Evolutionary conservation across 2,797 vertebrate species (phyloP), one percentile per base, ranked within the genome.

Genomic region (Eulemur albifrons): DNA sequence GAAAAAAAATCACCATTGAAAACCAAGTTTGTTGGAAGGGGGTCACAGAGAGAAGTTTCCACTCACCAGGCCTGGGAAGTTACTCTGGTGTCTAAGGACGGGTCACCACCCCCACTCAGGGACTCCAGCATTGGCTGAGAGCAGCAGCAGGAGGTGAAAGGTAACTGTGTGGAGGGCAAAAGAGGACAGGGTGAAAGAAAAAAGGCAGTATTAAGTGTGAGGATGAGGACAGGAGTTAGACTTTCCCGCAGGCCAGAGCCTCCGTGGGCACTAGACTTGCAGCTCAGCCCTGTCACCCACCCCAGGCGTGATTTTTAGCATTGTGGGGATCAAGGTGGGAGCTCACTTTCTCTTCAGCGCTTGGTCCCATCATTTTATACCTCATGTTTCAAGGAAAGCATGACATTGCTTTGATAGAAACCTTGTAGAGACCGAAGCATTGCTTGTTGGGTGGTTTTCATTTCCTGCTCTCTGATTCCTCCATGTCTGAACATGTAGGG

Each of bases 401-500:
- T n/a, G 9, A 7, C 15, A 43, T 54, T 21, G 50, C 50, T 83
- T 73, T 38, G 8, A 35, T 59, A 7, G 50, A 38, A 77, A 69
- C 35, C 50, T 93, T 20, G 20, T 12, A n/a, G 73, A 89, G 30
- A 45, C 69, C 7, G 3, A 38, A 80, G 52, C 20, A 13, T 12
- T 89, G 75, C 72, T 30, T 84, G 30, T 23, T 61, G 48, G 35
- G 88, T 67, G 50, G 35, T 45, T 96, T 95, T 48, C 2, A 6
- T 35, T 88, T 52, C 63, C 70, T 80, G 32, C 35, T 50, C 17
- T 18, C 57, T 15, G 52, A 79, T 73, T 82, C 23, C 57, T 96
- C 94, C 93, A 0, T 93, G 98, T 97, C 93, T 94, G 73, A 82
- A 98, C 98, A 89, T 87, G 98, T 84, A 84, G 73, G 2, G 73